Evolutionary conservation across 1,140 invertebrate species (phyloP).

Genomic region (Phymastichus coffea): DNA sequence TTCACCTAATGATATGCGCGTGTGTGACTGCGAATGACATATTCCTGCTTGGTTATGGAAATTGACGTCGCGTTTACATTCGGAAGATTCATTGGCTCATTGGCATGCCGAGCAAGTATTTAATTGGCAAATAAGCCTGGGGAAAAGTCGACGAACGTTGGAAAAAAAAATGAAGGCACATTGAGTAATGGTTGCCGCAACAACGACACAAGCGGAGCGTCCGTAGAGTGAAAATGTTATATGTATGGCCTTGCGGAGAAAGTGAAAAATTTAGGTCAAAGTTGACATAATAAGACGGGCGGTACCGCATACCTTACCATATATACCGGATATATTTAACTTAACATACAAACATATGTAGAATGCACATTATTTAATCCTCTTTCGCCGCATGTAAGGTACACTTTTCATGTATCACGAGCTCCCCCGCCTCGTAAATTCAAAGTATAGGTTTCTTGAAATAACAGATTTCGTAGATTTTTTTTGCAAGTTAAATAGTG

Average conservation of each 20-base stretch:
- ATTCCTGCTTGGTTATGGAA: not conserved
- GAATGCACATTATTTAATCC: too few relatives aligned
- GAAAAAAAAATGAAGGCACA: too few relatives aligned
- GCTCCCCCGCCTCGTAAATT: not conserved
- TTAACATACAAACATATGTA: not conserved
- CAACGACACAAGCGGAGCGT: too few relatives aligned
- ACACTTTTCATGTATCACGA: not conserved
- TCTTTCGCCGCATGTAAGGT: not conserved
- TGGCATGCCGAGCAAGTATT: not conserved
- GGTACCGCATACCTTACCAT: not conserved
- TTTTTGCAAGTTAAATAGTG: too few relatives aligned
- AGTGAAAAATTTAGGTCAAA: too few relatives aligned
- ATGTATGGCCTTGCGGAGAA: too few relatives aligned
- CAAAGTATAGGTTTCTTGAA: too few relatives aligned
- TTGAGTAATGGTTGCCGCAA: too few relatives aligned
- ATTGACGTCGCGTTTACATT: not conserved
- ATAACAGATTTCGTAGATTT: too few relatives aligned
- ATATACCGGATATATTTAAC: slow-evolving; percentile 1
- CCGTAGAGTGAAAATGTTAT: too few relatives aligned
- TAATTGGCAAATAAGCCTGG: not conserved
- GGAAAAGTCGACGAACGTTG: slow-evolving; percentile 11
- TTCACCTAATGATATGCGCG: not conserved
- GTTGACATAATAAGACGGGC: not conserved
- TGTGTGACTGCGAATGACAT: not conserved
- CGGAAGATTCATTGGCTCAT: too few relatives aligned